Base-by-base conservation (phyloP, 2,113 vertebrate species). In the Nestor notabilis region DNA sequence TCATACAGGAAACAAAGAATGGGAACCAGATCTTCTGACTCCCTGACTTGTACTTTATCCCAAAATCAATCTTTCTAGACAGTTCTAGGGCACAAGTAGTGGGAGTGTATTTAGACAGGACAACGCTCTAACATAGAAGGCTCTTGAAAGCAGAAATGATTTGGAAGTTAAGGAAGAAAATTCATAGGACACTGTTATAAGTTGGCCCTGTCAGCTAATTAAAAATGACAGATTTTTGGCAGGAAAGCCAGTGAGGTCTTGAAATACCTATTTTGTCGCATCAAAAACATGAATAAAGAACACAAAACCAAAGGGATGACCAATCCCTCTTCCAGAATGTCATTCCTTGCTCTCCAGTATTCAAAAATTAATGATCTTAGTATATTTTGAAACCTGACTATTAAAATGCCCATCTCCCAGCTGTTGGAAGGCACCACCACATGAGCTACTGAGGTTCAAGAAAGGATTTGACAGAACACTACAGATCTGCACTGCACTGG, bases 21-120 rank as follows among this genome's bases (percentile, higher is more conserved):
- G 80, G 89, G 77, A 97, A 94, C 90, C 95, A 97, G 95, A 97
- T 90, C 92, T 89, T 90, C 86, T 43, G 69, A 89, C 72, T 95
- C 63, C 58, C 83, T 0, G 0, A 55, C 83, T 75, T 55, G 33
- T 81, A 79, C 56, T 86, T 87, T 68, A 95, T 71, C 76, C 79
- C 93, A 61, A 92, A 84, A 94, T 87, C 90, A 90, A 90, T 92
- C 86, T 89, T 95, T 69, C 86, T 63, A 60, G 90, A 89, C 88
- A 94, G 88, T 68, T 95, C 66, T 37, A 93, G 77, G 83, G 52
- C 89, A 89, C 25, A 83, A 83, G 35, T n/a, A 66, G 29, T 60
- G 33, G 46, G 33, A 71, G 23, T 64, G 65, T 78, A 75, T 71
- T 91, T 68, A 92, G 68, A 39, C 3, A 79, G 37, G 72, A 64